Percentiles rank a stretch among this genome's conserved stretches.
Conservation (phyloP, 2,888 invertebrate genomes). For the Acleris sparsana region DNA sequence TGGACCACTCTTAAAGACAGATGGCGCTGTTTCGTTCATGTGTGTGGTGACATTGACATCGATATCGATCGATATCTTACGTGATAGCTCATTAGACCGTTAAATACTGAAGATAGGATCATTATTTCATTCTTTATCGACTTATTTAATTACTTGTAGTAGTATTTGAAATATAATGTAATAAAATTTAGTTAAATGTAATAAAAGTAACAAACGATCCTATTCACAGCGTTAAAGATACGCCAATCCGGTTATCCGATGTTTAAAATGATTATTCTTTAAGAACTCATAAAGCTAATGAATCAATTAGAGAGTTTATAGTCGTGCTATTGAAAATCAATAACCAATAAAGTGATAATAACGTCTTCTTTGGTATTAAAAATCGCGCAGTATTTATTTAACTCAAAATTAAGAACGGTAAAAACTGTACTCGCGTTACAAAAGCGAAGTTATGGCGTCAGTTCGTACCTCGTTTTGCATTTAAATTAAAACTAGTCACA, state of each 20-base stretch:
- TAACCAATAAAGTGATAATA: slow-evolving; percentile 52
- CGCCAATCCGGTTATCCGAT: slow-evolving; percentile 22
- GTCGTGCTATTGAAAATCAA: slow-evolving; percentile 27
- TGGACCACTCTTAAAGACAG: slow-evolving; percentile 56
- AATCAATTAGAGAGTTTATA: slow-evolving; percentile 30
- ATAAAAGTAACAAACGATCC: slow-evolving; percentile 21
- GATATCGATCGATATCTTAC: slow-evolving; percentile 1
- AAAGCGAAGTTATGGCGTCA: slow-evolving; percentile 40
- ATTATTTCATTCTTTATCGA: background rate
- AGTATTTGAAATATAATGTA: background rate
- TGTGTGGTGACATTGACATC: slow-evolving; percentile 15
- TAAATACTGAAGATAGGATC: background rate
- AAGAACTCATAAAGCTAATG: slow-evolving; percentile 20
- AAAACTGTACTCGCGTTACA: slow-evolving; percentile 27
- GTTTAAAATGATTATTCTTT: slow-evolving; percentile 22
- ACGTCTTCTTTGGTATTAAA: slow-evolving; percentile 48
- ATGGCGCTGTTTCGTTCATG: slow-evolving; percentile 42
- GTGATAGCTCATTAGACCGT: background rate
- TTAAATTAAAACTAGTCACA: slow-evolving; percentile 63
- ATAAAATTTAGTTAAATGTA: slow-evolving; percentile 11
- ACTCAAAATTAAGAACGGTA: slow-evolving; percentile 39
- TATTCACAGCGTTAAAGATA: slow-evolving; percentile 1
- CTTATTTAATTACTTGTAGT: background rate
- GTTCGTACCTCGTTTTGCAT: slow-evolving; percentile 55
- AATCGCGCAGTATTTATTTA: slow-evolving; percentile 35